A percentile compares a stretch with the other conserved stretches of the same genome.
Conservation (phyloP, 2,888 invertebrate genomes). For the Nycteola revayana region DNA sequence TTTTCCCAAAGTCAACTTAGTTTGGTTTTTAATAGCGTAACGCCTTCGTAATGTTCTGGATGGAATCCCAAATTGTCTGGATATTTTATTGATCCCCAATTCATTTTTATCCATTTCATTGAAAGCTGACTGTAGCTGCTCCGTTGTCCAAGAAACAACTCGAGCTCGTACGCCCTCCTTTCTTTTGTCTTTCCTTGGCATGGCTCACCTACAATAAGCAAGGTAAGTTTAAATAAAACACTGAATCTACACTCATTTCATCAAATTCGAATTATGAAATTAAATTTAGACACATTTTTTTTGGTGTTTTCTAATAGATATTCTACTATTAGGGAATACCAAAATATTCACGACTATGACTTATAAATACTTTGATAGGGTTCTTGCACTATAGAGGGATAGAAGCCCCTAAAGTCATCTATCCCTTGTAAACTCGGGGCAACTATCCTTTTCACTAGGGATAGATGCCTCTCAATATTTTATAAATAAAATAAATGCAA, state of each 20-base stretch:
- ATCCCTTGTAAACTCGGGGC: slow-evolving; percentile 6
- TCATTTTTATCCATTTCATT: slow-evolving; percentile 1
- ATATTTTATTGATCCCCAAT: slow-evolving; percentile 23
- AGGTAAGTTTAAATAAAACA: slow-evolving; percentile 5
- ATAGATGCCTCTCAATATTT: slow-evolving; percentile 10
- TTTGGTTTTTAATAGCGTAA: slow-evolving; percentile 5
- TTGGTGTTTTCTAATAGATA: too few relatives aligned
- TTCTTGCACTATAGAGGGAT: slow-evolving; percentile 5
- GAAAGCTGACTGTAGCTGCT: slow-evolving; percentile 6
- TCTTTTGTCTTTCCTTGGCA: too few relatives aligned
- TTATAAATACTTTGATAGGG: slow-evolving; percentile 6
- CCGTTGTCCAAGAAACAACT: slow-evolving; percentile 10
- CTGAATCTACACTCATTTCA: too few relatives aligned
- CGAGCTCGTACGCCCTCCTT: slow-evolving; percentile 13
- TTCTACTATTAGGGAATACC: slow-evolving; percentile 3
- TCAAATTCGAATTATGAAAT: slow-evolving; percentile 4
- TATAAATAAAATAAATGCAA: too few relatives aligned
- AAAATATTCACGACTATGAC: slow-evolving; percentile 5
- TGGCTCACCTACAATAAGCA: too few relatives aligned
- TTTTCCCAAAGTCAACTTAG: slow-evolving; percentile 19
- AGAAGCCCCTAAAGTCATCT: slow-evolving; percentile 7
- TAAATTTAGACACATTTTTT: slow-evolving; percentile 7
- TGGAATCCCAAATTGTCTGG: slow-evolving; percentile 31
- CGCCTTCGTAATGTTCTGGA: slow-evolving; percentile 24
- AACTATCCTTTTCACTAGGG: slow-evolving; percentile 9